Base-by-base conservation (phyloP, 2,113 vertebrate genomes). In the Astatotilapia flaviijosephi region DNA sequence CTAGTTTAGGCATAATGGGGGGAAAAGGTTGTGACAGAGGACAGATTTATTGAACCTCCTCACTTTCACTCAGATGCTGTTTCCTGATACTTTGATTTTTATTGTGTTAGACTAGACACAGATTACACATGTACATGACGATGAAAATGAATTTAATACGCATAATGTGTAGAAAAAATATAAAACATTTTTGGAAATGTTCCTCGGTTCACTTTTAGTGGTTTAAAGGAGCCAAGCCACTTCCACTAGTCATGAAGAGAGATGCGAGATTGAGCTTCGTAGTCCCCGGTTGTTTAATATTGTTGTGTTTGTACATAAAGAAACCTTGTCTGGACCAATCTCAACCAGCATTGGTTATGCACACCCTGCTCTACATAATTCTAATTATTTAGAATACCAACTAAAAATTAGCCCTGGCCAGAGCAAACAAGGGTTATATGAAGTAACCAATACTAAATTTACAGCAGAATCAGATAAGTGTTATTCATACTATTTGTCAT, bases 231-330 rank as follows among this genome's bases (percentile, higher is more conserved):
- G 33, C 3, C 10, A n/a, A 65, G 10, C 15, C 37, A 47, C 23
- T 49, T 75, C 15, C 12, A 28, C 45, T 75, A 10, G 0, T 17
- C 23, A 5, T 45, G 68, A 73, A 73, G 40, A 45, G 21, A 28
- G 68, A 45, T 14, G 13, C 1, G 68, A 73, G 68, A 26, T 13
- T 15, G 68, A 0, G 0, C 68, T 73, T 47, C 4, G 21, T 47
- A 28, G 21, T 1, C 68, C 68, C 21, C 37, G 0, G n/a, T 70
- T 70, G 65, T 70, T 42, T 42, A 42, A 3, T 70, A 68, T 40
- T 40, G 65, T 37, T 73, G 14, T 11, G 13, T 45, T 73, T 73
- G 0, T 73, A 73, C 13, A 73, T 45, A 11, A 73, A 73, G 21
- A 47, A 47, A 73, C 12, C n/a, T 70, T 70, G 35, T 42, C 35